Evolutionary conservation across 2,888 invertebrate species (phyloP), one percentile per base, ranked within the genome.

Genomic region (Harpalus rufipes): DNA sequence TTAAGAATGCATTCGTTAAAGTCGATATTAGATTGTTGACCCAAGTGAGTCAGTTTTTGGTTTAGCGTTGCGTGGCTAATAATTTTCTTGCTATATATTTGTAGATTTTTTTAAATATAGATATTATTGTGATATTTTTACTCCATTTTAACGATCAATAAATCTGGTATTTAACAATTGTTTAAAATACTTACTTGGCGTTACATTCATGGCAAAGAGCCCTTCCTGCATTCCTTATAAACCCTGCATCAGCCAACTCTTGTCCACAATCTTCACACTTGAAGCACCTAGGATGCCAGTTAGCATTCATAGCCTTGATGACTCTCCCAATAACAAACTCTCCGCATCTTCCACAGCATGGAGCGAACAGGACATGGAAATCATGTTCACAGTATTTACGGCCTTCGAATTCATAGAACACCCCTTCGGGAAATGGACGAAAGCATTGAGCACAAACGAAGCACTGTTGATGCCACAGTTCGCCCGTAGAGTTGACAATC

Each of bases 371-470:
- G 21, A 98, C 98, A 91, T 99, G 99, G 90, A 99, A 99, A 91
- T 99, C 99, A 90, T 98, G 97, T 92, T 99, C 99, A 90, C 99
- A 99, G 91, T 99, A 99, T 91, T 99, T 99, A 87, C 99, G 94
- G 0, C 98, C 99, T 91, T 99, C 99, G 91, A 99, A 99, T 92
- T 99, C 99, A 91, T 98, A 99, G 91, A 99, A 99, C 74, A 98
- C 95, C 81, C 99, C 99, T 90, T 99, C 99, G 86, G 97, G 97
- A 90, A 99, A 99, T 68, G 98, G 96, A 86, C 98, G 96, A 92
- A 99, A 99, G 90, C 99, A 99, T 92, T 99, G 99, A 0, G 99
- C 99, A 92, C 99, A 99, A 98, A 99, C 99, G 93, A 99, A 99
- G 91, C 99, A 99, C 89, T 98, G 97, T 5, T 97, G 97, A 92